Conservation (phyloP, 37 sponge, comb jelly and placozoan species). For the Diacarnus erythraeanus region DNA sequence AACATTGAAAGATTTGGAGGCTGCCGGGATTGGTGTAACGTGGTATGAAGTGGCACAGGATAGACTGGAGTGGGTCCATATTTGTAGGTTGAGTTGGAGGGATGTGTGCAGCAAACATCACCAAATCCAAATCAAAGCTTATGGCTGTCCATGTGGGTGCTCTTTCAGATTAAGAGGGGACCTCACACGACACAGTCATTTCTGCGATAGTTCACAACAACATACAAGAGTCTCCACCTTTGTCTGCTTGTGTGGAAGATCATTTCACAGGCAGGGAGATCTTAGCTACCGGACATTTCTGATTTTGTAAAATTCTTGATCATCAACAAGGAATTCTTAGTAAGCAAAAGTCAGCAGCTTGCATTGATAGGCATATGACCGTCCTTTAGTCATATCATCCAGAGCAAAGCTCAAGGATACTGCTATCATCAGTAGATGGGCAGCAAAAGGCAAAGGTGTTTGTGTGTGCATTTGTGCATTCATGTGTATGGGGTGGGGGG, state of each 20-base stretch:
- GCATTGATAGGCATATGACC: too few species aligned
- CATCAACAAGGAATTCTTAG: too few species aligned
- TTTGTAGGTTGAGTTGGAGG: too few species aligned
- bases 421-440: too few species aligned
- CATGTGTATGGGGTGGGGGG: too few species aligned
- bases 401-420: too few species aligned
- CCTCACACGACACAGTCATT: slow-evolving; percentile 5
- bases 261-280: not conserved
- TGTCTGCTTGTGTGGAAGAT: not conserved
- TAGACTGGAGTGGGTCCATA: not conserved
- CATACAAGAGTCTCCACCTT: not conserved
- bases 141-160: slow-evolving; percentile 4
- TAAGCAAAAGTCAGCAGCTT: too few species aligned
- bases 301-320: too few species aligned
- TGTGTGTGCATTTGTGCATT: too few species aligned
- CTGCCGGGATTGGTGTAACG: not conserved
- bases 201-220: slow-evolving; percentile 9
- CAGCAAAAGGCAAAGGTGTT: too few species aligned
- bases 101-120: not conserved
- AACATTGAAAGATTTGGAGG: not conserved
- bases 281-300: slow-evolving; percentile 18
- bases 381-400: too few species aligned
- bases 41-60: slow-evolving; percentile 12
- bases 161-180: slow-evolving; percentile 9
- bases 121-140: too few species aligned